A percentile compares a stretch with the other conserved stretches of the same genome.
These are phyloP conservation scores for Altica lythri DNA, from an alignment of 2,888 invertebrate genomes.

Conservation along the genomic window DNA sequence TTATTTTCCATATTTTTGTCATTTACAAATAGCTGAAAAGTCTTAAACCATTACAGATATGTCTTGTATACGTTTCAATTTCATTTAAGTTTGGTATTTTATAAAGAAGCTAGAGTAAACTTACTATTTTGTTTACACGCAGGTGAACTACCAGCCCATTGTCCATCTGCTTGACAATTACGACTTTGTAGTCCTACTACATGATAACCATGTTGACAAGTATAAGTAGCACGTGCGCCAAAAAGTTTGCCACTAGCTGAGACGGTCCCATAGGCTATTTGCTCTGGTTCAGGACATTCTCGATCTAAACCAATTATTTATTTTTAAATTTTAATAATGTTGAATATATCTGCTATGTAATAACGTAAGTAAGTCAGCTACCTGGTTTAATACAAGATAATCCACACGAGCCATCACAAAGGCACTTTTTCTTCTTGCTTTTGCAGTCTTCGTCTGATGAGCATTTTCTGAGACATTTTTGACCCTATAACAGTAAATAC, in stretches of 20 bases:
- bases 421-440: slow-evolving; percentile 94
- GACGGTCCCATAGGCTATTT: slow-evolving; percentile 79
- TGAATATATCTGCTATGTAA: too few species aligned
- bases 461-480: slow-evolving; percentile 90
- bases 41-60: too few species aligned
- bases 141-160: slow-evolving; percentile 84
- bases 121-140: slow-evolving; percentile 84
- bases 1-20: too few species aligned
- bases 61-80: too few species aligned
- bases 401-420: slow-evolving; percentile 96
- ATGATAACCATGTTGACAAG: slow-evolving; percentile 87
- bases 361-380: too few species aligned
- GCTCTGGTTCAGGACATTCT: slow-evolving; percentile 81
- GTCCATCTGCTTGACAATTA: slow-evolving; percentile 90
- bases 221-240: slow-evolving; percentile 81
- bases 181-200: slow-evolving; percentile 85
- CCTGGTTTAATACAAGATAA: slow-evolving; percentile 98
- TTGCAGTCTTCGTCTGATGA: slow-evolving; percentile 94
- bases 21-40: too few species aligned
- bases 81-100: too few species aligned
- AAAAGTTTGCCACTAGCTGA: slow-evolving; percentile 78
- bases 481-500: slow-evolving; percentile 63
- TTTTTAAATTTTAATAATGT: background rate
- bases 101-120: too few species aligned
- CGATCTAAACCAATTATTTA: slow-evolving; percentile 58